Base-by-base conservation (phyloP, 2,888 invertebrate genomes). In the Watsonalla cultraria region DNA sequence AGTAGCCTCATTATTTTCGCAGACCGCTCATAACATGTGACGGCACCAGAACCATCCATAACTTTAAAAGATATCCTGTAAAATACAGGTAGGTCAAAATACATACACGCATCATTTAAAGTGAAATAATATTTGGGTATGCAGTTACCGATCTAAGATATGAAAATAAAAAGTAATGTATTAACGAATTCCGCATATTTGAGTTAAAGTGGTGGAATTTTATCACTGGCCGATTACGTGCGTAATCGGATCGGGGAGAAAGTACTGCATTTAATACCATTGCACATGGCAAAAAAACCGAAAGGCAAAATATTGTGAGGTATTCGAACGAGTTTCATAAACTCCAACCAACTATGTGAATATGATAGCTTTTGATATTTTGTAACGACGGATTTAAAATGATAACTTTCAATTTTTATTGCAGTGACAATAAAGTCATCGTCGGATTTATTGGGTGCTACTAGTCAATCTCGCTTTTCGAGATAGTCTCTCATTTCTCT, bases 201-300 rank as follows among this genome's bases (percentile, higher is more conserved):
- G 58, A 64, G 62, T 67, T 62, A 66, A 77, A 70, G 68, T 72
- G 55, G 76, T 76, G 74, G 76, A 78, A 80, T 74, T 75, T 78
- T 78, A 81, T 78, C 77, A 76, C 70, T 59, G 51, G 37, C 58
- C 56, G 64, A 68, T 70, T 70, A 70, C 66, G 60, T 58, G 72
- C 78, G 85, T 84, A 86, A 87, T 85, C 82, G 78, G 76, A 81
- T 77, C 74, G 72, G 73, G 72, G 88, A 85, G 88, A 89, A 89
- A 90, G 90, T 87, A 77, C 74, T 76, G 76, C 74, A 77, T 75
- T 82, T 76, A 79, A 82, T 76, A 78, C 74, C 71, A 76, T 70
- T 68, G 73, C 66, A 73, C 70, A 62, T 49, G 66, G 66, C 72
- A 79, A 82, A 80, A n/a, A 80, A 82, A 82, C 74, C 66, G 82